These are phyloP conservation scores for Bombus pascuorum DNA, from an alignment of 1,140 invertebrate species.

Conservation along the genomic window DNA sequence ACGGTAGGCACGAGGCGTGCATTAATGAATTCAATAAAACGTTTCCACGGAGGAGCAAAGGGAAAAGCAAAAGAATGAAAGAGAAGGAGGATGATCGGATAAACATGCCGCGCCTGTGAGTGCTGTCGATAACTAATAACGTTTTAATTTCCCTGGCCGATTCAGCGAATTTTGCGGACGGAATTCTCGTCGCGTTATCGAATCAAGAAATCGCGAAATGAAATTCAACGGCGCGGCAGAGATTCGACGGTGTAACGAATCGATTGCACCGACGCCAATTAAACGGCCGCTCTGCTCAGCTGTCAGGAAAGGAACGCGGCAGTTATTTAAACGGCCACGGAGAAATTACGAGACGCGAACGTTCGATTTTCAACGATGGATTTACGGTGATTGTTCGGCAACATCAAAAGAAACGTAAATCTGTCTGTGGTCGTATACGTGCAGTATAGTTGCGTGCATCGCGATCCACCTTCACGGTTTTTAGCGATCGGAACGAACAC, in stretches of 20 bases:
- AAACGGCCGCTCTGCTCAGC: not conserved
- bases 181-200: conserved; percentile 4
- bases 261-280: conserved; percentile 18
- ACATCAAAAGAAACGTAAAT: conserved; percentile 36
- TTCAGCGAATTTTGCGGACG: not conserved
- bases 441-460: not conserved
- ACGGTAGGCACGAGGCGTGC: not conserved
- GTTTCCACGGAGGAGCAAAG: not conserved
- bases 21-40: conserved; percentile 41
- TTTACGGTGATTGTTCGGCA: conserved; percentile 35
- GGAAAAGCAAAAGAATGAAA: not conserved
- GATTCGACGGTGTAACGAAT: conserved; percentile 26
- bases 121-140: conserved; percentile 20
- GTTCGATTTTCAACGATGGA: conserved; percentile 30
- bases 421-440: not conserved
- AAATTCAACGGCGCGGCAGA: conserved; percentile 11
- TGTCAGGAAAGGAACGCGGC: not conserved
- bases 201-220: conserved; percentile 35
- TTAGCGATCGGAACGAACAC: not conserved
- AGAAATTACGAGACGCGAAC: conserved; percentile 18
- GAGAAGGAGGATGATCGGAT: not conserved
- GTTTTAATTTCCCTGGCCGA: conserved; percentile 7
- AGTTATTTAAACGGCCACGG: conserved; percentile 13
- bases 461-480: conserved; percentile 4
- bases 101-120: not conserved